Percentiles rank a stretch among this genome's conserved stretches.
Conservation (phyloP, 1,140 invertebrate genomes). For the Scaptodrosophila lebanonensis region DNA sequence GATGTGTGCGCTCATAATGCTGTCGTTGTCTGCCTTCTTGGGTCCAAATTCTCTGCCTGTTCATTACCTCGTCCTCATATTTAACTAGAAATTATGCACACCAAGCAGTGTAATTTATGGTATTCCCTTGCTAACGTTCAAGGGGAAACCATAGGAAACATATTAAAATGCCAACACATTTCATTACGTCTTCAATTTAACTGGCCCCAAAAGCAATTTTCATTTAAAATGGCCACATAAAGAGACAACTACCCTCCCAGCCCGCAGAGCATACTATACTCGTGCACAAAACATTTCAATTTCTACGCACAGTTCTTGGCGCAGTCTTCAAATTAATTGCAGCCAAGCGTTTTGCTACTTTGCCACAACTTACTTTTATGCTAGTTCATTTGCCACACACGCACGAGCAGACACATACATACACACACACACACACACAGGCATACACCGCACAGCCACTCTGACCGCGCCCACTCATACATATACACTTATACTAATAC, state of each 20-base stretch:
- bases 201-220: constrained; percentile 22
- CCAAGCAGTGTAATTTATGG: too few species aligned
- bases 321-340: constrained; percentile 62
- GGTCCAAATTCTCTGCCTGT: too few species aligned
- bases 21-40: too few species aligned
- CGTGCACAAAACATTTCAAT: constrained; percentile 5
- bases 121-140: too few species aligned
- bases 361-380: constrained; percentile 60
- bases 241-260: not conserved
- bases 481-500: constrained; percentile 29
- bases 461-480: constrained; percentile 10
- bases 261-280: not conserved
- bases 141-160: too few species aligned
- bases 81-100: too few species aligned
- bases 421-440: constrained; percentile 3
- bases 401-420: constrained; percentile 12
- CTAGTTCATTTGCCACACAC: constrained; percentile 62
- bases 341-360: constrained; percentile 62
- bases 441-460: constrained; percentile 12
- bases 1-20: too few species aligned
- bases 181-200: constrained; percentile 12
- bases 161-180: too few species aligned
- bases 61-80: too few species aligned
- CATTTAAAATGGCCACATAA: constrained; percentile 42
- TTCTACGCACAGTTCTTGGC: constrained; percentile 22